A percentile compares a stretch with the other conserved stretches of the same genome.
Conservation (phyloP, 2,797 vertebrate species). For the Scyliorhinus canicula region DNA sequence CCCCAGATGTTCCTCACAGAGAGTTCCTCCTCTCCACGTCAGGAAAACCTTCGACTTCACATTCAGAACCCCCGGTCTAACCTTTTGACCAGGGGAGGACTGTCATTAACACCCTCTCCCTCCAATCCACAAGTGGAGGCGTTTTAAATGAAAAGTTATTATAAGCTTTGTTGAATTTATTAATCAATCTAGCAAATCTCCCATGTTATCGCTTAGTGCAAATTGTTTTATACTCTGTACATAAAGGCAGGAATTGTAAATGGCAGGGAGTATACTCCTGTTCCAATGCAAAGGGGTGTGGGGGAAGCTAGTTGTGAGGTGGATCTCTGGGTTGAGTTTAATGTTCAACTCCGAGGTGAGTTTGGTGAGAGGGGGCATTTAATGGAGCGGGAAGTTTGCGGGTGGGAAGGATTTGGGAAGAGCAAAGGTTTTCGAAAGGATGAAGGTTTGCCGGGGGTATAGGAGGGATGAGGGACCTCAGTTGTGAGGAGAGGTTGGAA, state of each 20-base stretch:
- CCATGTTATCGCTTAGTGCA: background rate
- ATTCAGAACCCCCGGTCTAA: background rate
- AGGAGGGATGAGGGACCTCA: background rate
- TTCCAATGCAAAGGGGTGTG: background rate
- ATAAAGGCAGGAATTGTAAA: background rate
- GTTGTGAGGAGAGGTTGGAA: background rate
- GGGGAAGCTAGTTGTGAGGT: too few relatives aligned
- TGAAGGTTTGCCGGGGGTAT: background rate
- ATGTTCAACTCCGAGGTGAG: too few relatives aligned
- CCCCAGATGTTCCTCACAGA: conserved; percentile 2
- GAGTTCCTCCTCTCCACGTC: background rate
- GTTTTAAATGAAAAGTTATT: background rate
- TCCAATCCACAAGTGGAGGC: background rate
- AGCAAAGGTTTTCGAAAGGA: background rate
- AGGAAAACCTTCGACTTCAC: background rate
- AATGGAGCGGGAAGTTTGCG: too few relatives aligned
- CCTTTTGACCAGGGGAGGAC: background rate
- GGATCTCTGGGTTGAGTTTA: too few relatives aligned
- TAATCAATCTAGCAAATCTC: background rate
- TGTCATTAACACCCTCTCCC: background rate
- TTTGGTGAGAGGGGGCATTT: too few relatives aligned
- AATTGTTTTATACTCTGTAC: background rate
- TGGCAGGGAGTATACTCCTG: background rate
- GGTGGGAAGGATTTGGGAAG: too few relatives aligned
- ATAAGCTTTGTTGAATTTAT: background rate